Evolutionary conservation across 1,140 invertebrate genomes (phyloP), one percentile per base, ranked within the genome.

Genomic region (Anastrepha ludens): DNA sequence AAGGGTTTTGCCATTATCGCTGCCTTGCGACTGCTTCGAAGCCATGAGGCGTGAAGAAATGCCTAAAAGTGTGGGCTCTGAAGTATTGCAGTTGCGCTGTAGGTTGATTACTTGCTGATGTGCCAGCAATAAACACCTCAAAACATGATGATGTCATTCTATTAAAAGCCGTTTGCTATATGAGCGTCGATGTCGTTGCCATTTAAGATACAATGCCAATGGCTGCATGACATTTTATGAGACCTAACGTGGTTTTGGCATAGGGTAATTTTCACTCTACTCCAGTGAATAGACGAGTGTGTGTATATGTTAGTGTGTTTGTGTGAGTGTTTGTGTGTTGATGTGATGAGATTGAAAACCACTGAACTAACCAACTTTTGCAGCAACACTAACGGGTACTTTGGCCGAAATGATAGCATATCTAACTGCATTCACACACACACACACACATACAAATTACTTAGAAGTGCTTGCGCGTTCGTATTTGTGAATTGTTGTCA

Each of bases 131-230:
- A n/a, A 74, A 47, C 67, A 74, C 67, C 67, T 74, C 39, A 47
- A 74, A 74, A 74, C 67, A 44, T 74, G 67, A 74, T 74, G 67
- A 74, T 74, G 67, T 74, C 67, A 74, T 44, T 74, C 67, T 44
- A 74, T 74, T 74, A 74, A 74, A 44, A 74, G 44, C 13, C 67
- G 67, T 74, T 74, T 74, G 67, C 17, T 41, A 74, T 41, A 44
- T 74, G 39, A 74, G 8, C 67, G 17, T 47, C 44, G 41, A 74
- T 74, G 67, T 47, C 11, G 3, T 74, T 44, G 39, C 41, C 17
- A 62, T 11, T 62, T 62, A 62, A 62, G 15, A 55, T 55, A 55
- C 50, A 55, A 55, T 55, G 50, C 50, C 50, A 55, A 55, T 55
- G 50, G 50, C 11, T 55, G 2, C 11, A 11, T 55, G 50, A 74